Base-by-base conservation (phyloP, 2,797 vertebrate species). In the Okamejei kenojei region DNA sequence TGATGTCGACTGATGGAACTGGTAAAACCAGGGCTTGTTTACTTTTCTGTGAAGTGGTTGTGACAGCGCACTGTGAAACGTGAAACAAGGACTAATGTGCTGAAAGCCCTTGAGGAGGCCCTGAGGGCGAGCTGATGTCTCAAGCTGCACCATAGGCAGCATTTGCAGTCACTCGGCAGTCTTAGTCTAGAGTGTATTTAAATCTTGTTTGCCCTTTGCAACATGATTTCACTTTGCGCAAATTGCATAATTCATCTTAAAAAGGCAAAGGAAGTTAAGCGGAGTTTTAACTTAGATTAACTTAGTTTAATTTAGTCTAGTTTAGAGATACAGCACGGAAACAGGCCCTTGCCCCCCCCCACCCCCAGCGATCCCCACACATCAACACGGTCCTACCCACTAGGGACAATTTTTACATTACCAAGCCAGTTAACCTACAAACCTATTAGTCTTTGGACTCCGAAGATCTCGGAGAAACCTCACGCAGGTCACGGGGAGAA, bases 71-170 rank as follows among this genome's bases (percentile, higher is more conserved):
- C 71, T 63, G 58, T 92, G 90, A 92, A 92, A 92, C 90, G 73
- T 76, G 90, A 92, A 92, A 76, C 90, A 92, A 71, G 90, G 38
- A 92, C 90, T 92, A 92, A 92, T 92, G 90, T 92, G 71, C 68
- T 92, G 90, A 92, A 92, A 92, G 71, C 90, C 71, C 90, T 74
- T 76, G 90, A 92, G 90, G 71, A 92, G 38, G 19, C 38, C 90
- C 90, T 92, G 2, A 92, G 71, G 71, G 71, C 90, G n/a, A 92
- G 68, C 71, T 54, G 54, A 76, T 74, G 90, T 74, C 71, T 76
- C 90, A 58, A 68, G 90, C 90, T 74, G 73, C 26, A 54, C 71
- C 76, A 15, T 92, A 13, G 15, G 11, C 65, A 92, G 90, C 29
- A 92, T 76, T 92, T 92, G 29, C 29, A 74, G 38, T 76, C 45